Conservation (phyloP, 2,797 vertebrate genomes). For the Gambusia yucatana region DNA sequence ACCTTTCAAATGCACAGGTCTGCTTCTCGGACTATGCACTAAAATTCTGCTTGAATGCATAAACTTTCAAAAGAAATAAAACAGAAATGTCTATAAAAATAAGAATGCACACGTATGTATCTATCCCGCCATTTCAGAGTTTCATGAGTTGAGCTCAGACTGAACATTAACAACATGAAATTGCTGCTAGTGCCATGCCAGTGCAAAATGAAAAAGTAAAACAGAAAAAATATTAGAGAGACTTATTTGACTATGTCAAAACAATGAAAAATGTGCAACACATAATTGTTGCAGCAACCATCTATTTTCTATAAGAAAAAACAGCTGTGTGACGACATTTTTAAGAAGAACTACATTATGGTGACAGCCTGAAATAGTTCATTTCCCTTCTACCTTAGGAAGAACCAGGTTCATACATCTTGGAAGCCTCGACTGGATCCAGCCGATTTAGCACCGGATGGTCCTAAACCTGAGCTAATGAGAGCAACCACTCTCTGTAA, state of each 20-base stretch:
- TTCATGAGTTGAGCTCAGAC: slow-evolving; percentile 11
- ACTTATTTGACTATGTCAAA: not conserved
- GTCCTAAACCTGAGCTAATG: slow-evolving; percentile 51
- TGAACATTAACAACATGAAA: slow-evolving; percentile 1
- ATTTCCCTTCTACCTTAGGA: not conserved
- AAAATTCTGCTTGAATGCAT: too few species aligned
- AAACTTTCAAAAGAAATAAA: too few species aligned
- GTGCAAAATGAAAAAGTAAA: not conserved
- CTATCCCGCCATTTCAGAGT: too few species aligned
- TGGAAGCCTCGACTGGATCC: slow-evolving; percentile 37
- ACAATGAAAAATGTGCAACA: not conserved
- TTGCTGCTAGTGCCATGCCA: not conserved
- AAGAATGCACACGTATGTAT: too few species aligned
- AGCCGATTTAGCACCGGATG: slow-evolving; percentile 50
- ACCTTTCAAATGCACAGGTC: too few species aligned
- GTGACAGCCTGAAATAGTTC: not conserved
- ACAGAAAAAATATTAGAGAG: not conserved
- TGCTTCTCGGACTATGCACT: too few species aligned
- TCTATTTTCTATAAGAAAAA: not conserved
- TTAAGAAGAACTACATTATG: not conserved
- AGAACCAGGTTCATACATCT: slow-evolving; percentile 19
- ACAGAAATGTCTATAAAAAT: too few species aligned
- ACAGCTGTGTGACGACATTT: not conserved
- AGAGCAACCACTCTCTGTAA: slow-evolving; percentile 50
- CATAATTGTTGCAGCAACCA: not conserved